phyloP scores from a whole-genome alignment of 35 echinoderm and acorn worm genomes.

The Apostichopus japonicus region DNA sequence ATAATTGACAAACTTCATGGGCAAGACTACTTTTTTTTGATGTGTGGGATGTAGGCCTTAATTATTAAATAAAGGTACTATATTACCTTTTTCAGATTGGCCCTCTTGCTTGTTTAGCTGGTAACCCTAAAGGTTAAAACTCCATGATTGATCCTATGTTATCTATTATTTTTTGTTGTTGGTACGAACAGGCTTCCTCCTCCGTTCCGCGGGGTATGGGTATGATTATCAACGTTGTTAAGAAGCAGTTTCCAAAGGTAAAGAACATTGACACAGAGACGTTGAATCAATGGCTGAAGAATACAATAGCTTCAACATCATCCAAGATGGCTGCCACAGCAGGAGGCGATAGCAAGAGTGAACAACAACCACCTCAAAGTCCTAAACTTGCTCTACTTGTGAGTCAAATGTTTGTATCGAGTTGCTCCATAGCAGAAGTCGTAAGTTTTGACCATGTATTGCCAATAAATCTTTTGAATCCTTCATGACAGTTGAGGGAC shows the following conservation, averaged over 20 bases:
- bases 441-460: too few species aligned
- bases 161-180: not conserved
- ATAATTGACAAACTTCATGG: too few species aligned
- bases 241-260: slow-evolving; percentile 49
- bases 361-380: not conserved
- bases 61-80: too few species aligned
- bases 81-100: too few species aligned
- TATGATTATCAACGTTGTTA: slow-evolving; percentile 29
- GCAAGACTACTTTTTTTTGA: too few species aligned
- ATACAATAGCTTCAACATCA: not conserved
- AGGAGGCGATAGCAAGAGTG: not conserved
- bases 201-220: slow-evolving; percentile 7
- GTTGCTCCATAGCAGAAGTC: not conserved
- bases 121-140: too few species aligned
- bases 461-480: too few species aligned
- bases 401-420: not conserved
- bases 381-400: slow-evolving; percentile 48
- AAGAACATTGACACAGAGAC: slow-evolving; percentile 39
- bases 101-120: too few species aligned
- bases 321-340: not conserved
- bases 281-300: slow-evolving; percentile 32
- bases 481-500: too few species aligned
- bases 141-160: too few species aligned
- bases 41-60: too few species aligned
- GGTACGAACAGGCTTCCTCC: not conserved